Conservation (phyloP, 2,113 vertebrate genomes). For the Nannobrachium achirus region DNA sequence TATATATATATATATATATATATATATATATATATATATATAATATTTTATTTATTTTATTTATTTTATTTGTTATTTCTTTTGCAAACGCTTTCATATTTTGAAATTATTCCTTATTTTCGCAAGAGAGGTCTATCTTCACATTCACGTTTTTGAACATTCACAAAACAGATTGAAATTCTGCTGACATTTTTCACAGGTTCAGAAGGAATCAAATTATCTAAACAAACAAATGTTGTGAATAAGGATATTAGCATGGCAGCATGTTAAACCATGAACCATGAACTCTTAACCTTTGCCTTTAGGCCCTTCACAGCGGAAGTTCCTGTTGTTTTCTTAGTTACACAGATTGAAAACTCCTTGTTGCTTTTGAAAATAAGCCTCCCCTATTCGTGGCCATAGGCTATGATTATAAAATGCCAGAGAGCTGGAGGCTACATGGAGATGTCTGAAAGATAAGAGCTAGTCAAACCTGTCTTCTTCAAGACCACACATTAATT, state of each 20-base stretch:
- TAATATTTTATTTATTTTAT: no score
- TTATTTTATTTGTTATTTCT: no score
- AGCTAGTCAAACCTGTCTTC: constrained; percentile 49
- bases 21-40: no score
- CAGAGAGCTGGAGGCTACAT: constrained; percentile 45
- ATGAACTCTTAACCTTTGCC: constrained; percentile 66
- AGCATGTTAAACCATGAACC: constrained; percentile 17
- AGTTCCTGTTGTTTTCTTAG: constrained; percentile 71
- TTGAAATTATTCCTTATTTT: no score
- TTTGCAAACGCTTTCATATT: no score
- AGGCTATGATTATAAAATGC: constrained; percentile 56
- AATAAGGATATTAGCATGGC: constrained; percentile 7
- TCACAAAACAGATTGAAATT: not conserved
- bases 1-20: no score
- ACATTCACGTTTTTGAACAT: not conserved
- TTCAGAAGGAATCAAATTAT: no score
- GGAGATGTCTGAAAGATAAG: constrained; percentile 39
- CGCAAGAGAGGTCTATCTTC: no score
- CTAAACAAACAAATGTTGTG: no score
- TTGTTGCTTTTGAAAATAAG: constrained; percentile 58
- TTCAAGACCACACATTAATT: constrained; percentile 7
- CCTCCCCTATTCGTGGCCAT: constrained; percentile 42
- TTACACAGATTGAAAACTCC: constrained; percentile 53
- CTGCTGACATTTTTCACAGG: no score
- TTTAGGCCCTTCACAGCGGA: constrained; percentile 56